Conservation (phyloP, 2,113 vertebrate genomes). For the Cottus gobio region DNA sequence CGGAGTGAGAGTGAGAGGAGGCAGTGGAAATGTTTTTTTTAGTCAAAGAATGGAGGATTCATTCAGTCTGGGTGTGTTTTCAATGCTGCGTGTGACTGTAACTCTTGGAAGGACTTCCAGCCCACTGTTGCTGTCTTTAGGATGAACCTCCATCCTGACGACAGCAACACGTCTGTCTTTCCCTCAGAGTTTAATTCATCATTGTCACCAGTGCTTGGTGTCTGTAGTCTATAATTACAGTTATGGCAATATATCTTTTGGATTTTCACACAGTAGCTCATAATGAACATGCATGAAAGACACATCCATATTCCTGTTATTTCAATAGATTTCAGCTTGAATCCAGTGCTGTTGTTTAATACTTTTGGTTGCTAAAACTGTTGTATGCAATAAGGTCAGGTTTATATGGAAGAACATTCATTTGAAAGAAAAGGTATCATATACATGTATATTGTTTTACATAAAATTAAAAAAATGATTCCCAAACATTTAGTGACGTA, state of each 20-base stretch:
- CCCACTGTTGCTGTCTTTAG: not conserved
- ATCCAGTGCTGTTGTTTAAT: not conserved
- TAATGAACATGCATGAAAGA: not conserved
- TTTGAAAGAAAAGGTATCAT: not conserved
- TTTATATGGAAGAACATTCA: not conserved
- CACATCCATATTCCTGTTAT: not conserved
- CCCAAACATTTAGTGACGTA: not conserved
- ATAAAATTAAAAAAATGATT: no score
- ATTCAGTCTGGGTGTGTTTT: constrained; percentile 41
- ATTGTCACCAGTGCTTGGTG: not conserved
- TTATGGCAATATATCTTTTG: no score
- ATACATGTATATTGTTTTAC: no score
- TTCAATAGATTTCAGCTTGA: not conserved
- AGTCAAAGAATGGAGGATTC: constrained; percentile 45
- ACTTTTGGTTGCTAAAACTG: not conserved
- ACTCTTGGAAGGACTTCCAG: constrained; percentile 29
- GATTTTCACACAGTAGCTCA: not conserved
- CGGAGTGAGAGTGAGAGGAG: constrained; percentile 48
- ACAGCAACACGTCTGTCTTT: not conserved
- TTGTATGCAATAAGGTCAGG: not conserved
- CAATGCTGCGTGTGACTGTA: constrained; percentile 15
- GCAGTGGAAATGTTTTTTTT: constrained; percentile 26
- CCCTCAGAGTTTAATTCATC: not conserved
- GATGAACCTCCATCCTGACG: not conserved
- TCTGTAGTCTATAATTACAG: not conserved